Conservation (phyloP, 2,797 vertebrate species). For the Vireo griseus region DNA sequence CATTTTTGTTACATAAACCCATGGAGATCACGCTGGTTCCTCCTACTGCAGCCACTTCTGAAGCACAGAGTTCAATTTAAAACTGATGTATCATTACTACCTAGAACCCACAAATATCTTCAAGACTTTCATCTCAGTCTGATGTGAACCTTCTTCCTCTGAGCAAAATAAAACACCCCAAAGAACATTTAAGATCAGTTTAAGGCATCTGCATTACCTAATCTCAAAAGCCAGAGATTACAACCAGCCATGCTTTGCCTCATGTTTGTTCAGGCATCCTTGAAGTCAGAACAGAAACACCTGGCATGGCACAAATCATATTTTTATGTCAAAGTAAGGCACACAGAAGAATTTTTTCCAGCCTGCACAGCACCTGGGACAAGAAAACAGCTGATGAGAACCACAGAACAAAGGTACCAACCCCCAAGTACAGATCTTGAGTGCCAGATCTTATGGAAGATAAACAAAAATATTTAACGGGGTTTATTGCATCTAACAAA, state of each 20-base stretch:
- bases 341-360: not conserved
- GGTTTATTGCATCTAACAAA: not conserved
- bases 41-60: slow-evolving; percentile 24
- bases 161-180: not conserved
- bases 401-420: not conserved
- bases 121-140: not conserved
- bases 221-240: not conserved
- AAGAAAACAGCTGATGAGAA: not conserved
- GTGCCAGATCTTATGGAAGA: not conserved
- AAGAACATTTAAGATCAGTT: not conserved
- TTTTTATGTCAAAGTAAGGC: not conserved
- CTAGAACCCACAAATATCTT: not conserved
- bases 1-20: slow-evolving; percentile 59
- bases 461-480: not conserved
- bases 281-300: not conserved
- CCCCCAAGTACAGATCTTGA: not conserved
- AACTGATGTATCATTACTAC: not conserved
- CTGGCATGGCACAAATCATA: not conserved
- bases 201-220: not conserved
- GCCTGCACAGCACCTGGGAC: not conserved
- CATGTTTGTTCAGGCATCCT: not conserved
- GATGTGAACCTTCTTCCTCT: not conserved
- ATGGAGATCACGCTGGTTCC: not conserved
- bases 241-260: not conserved
- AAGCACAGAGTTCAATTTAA: slow-evolving; percentile 10